Percentiles rank a stretch among this genome's conserved stretches.
Conservation (phyloP, 2,797 vertebrate genomes). For the Rhyacichthys aspro region DNA sequence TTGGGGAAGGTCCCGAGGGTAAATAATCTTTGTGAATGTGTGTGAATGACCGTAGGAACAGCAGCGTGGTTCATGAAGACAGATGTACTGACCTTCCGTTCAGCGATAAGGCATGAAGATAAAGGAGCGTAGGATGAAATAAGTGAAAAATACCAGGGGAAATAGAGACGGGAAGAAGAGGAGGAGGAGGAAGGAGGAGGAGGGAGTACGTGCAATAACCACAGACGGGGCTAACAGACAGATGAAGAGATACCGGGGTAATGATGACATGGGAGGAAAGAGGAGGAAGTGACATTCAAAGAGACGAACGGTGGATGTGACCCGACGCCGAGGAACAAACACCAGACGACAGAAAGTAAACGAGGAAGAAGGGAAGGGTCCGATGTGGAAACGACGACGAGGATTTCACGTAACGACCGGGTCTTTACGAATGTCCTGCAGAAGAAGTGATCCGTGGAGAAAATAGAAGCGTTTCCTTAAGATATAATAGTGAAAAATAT, state of each 20-base stretch:
- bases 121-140: constrained; percentile 69
- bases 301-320: constrained; percentile 37
- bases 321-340: constrained; percentile 28
- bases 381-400: no score
- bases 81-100: constrained; percentile 79
- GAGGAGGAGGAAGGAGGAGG: neutral
- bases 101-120: constrained; percentile 75
- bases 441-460: no score
- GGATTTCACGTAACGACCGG: no score
- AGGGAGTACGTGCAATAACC: constrained; percentile 8
- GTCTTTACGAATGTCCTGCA: no score
- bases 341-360: constrained; percentile 23
- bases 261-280: constrained; percentile 23
- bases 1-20: constrained; percentile 52
- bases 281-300: constrained; percentile 19
- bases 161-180: constrained; percentile 9
- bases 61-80: constrained; percentile 70
- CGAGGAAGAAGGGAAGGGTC: no score
- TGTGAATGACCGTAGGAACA: constrained; percentile 5
- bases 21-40: constrained; percentile 18
- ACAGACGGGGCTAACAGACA: constrained; percentile 29
- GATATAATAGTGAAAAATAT: no score
- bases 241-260: constrained; percentile 24
- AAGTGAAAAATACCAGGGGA: constrained; percentile 57
- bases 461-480: no score